Conservation (phyloP, 30 jellyfish, hydroid and myxozoan species). For the Clytia hemisphaerica region DNA sequence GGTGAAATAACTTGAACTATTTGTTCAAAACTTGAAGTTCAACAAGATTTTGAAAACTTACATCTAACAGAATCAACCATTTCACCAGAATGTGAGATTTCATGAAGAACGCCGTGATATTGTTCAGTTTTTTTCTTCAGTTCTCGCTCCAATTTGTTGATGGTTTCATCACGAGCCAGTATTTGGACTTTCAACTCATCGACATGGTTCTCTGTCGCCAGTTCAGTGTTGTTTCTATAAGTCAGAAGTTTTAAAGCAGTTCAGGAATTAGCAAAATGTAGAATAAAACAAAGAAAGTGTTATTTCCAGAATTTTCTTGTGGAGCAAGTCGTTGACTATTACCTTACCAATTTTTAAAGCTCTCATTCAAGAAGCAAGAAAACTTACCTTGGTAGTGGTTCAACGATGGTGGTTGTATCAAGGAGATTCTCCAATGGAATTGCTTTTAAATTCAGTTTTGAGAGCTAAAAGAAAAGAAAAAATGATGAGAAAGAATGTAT, state of each 20-base stretch:
- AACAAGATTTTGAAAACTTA: not conserved
- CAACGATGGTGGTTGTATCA: constrained; percentile 29
- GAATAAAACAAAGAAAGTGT: not conserved
- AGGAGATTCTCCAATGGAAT: constrained; percentile 46
- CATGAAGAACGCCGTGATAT: constrained; percentile 10
- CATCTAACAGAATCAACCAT: constrained; percentile 28
- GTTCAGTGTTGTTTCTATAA: constrained; percentile 58
- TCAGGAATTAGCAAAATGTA: not conserved
- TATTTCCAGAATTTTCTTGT: not conserved
- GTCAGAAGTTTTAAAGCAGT: not conserved
- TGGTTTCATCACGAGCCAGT: constrained; percentile 64
- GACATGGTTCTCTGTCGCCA: constrained; percentile 51
- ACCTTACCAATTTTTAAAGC: not conserved
- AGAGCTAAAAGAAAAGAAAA: constrained; percentile 31
- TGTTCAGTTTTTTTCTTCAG: constrained; percentile 42
- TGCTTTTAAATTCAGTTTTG: constrained; percentile 52
- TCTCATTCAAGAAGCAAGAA: no score
- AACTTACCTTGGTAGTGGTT: constrained; percentile 51
- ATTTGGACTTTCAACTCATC: constrained; percentile 54
- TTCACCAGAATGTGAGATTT: constrained; percentile 26
- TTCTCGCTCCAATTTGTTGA: constrained; percentile 51
- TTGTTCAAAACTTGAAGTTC: not conserved
- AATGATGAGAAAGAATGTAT: not conserved
- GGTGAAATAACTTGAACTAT: no score
- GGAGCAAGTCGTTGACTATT: not conserved